These are phyloP conservation scores for Leucozona laternaria DNA, from an alignment of 2,888 invertebrate genomes.

Conservation along the genomic window DNA sequence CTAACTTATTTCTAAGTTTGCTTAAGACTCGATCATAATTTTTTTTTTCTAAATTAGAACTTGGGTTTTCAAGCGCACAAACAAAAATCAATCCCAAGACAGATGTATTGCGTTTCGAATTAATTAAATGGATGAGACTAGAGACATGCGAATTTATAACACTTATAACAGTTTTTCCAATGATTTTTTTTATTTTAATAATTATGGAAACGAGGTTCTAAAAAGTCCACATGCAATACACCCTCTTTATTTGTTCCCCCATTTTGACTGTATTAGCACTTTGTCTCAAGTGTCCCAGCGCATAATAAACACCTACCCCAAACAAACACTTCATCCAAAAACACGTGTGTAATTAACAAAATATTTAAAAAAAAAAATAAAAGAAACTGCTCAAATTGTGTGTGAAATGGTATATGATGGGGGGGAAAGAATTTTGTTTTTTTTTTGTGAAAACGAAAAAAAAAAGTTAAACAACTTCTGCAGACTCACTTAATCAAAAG, in stretches of 20 bases:
- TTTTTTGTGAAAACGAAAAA: background rate
- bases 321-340: constrained; percentile 31
- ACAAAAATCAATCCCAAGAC: too few species aligned
- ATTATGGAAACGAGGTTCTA: too few species aligned
- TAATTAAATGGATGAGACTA: too few species aligned
- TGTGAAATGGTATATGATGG: background rate
- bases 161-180: too few species aligned
- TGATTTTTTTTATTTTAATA: too few species aligned
- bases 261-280: constrained; percentile 24
- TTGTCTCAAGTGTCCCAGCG: constrained; percentile 47
- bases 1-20: too few species aligned
- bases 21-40: too few species aligned
- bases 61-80: too few species aligned
- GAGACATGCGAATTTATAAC: too few species aligned
- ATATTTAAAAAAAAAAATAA: constrained; percentile 1
- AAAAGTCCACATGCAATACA: background rate
- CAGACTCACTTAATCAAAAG: constrained; percentile 27
- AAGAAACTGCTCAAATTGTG: constrained; percentile 31
- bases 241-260: background rate
- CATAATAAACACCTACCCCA: constrained; percentile 45
- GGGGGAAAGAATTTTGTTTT: background rate
- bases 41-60: too few species aligned
- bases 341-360: constrained; percentile 63
- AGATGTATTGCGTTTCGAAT: too few species aligned
- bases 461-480: background rate